phyloP scores from a whole-genome alignment of 92 coral and sea anemone genomes.

The Pocillopora meandrina region DNA sequence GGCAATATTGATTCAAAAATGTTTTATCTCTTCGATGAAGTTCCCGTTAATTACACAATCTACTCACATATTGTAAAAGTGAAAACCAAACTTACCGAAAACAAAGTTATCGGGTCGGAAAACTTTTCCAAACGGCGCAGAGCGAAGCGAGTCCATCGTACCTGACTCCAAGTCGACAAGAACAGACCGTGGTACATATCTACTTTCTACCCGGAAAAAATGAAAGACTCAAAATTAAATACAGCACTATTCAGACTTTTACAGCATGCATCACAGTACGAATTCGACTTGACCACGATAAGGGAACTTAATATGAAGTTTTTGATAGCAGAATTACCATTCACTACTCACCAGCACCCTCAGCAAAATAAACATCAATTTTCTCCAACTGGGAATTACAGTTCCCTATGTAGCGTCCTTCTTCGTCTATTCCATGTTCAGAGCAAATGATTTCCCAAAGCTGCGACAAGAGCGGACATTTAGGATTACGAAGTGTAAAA shows the following conservation, averaged over 20 bases:
- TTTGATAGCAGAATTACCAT: not conserved
- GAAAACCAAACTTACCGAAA: slow-evolving; percentile 71
- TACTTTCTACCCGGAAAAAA: slow-evolving; percentile 49
- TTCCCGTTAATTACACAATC: not conserved
- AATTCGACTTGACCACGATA: slow-evolving; percentile 2
- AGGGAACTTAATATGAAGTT: not conserved
- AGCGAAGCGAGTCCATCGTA: slow-evolving; percentile 86
- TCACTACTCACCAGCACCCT: slow-evolving; percentile 75
- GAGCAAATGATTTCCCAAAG: slow-evolving; percentile 87
- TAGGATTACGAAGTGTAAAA: slow-evolving; percentile 32
- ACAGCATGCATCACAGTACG: not conserved
- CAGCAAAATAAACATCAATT: slow-evolving; percentile 83
- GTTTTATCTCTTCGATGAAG: not conserved
- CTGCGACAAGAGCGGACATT: slow-evolving; percentile 41
- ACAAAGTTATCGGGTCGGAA: slow-evolving; percentile 94
- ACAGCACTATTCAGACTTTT: not conserved
- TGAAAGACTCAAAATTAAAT: not conserved
- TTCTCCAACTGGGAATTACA: slow-evolving; percentile 77
- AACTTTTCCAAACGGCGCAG: slow-evolving; percentile 80
- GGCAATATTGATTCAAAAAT: too few species aligned
- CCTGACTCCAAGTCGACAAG: slow-evolving; percentile 97
- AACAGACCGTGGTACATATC: slow-evolving; percentile 90
- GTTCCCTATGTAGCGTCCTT: slow-evolving; percentile 70
- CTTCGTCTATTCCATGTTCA: slow-evolving; percentile 81
- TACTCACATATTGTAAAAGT: slow-evolving; percentile 2